Percentiles rank a stretch among this genome's conserved stretches.
phyloP scores from a whole-genome alignment of 2,888 invertebrate genomes.

The Mesodorylaimus sp. region DNA sequence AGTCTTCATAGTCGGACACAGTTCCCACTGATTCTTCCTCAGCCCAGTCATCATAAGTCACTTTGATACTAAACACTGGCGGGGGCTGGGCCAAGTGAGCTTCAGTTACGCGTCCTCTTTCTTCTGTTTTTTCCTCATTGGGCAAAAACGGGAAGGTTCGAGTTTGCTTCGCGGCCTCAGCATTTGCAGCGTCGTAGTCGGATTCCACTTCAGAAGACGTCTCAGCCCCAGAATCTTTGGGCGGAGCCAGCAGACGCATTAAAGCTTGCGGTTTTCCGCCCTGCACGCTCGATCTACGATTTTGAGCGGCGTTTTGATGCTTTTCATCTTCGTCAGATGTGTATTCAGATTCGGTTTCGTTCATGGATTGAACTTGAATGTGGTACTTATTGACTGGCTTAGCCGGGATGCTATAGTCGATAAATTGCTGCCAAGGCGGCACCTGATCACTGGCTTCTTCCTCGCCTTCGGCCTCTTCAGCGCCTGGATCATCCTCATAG shows the following conservation, averaged over 20 bases:
- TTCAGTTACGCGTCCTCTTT: conserved; percentile 4
- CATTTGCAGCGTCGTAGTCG: neutral
- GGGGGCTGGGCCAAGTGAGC: conserved; percentile 4
- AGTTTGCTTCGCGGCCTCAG: neutral
- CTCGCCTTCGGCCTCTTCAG: too few species aligned
- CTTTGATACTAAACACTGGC: conserved; percentile 4
- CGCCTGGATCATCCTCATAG: too few species aligned
- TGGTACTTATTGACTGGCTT: too few species aligned
- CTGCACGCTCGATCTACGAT: too few species aligned
- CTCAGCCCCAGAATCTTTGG: neutral
- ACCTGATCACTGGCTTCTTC: too few species aligned
- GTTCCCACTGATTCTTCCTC: conserved; percentile 6
- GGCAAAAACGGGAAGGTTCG: neutral
- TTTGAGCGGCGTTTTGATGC: too few species aligned
- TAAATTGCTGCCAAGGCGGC: too few species aligned
- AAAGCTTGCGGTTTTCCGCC: too few species aligned
- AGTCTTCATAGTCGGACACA: conserved; percentile 8
- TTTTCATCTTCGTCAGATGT: too few species aligned
- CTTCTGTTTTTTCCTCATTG: neutral
- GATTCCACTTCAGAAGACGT: neutral
- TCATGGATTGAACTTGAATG: too few species aligned
- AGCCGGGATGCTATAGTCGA: too few species aligned
- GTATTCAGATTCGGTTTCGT: too few species aligned
- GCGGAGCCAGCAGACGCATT: neutral
- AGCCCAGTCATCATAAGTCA: neutral